These are phyloP conservation scores for Drosophila nr. perissopoda DNA, from an alignment of 2,888 invertebrate genomes.

Conservation along the genomic window DNA sequence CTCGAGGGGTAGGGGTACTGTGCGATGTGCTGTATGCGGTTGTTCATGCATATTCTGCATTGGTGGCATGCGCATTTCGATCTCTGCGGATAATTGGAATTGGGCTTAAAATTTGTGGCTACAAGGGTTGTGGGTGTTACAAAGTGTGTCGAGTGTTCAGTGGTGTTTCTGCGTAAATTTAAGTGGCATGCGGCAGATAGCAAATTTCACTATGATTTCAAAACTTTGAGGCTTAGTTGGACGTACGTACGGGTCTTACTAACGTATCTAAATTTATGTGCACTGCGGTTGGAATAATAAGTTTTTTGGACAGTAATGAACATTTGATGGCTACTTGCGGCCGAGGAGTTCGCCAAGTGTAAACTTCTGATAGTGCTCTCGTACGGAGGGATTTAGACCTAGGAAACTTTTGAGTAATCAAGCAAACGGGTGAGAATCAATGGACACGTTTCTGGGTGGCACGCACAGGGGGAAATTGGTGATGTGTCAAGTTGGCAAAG, in stretches of 20 bases:
- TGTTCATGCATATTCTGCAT: constrained; percentile 57
- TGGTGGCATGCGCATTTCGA: constrained; percentile 60
- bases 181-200: constrained; percentile 74
- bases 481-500: neutral
- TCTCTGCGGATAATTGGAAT: constrained; percentile 76
- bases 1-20: neutral
- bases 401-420: constrained; percentile 36
- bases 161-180: constrained; percentile 62
- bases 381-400: neutral
- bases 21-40: constrained; percentile 27
- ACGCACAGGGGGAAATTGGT: neutral
- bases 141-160: constrained; percentile 15
- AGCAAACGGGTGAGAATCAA: constrained; percentile 15
- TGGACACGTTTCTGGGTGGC: constrained; percentile 7
- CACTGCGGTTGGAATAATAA: constrained; percentile 54
- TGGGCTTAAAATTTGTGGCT: constrained; percentile 78
- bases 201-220: constrained; percentile 76
- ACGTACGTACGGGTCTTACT: constrained; percentile 11
- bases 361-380: constrained; percentile 39
- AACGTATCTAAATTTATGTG: constrained; percentile 26
- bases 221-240: constrained; percentile 70
- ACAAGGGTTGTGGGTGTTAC: constrained; percentile 45
- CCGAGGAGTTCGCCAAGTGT: constrained; percentile 24
- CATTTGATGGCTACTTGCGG: constrained; percentile 46
- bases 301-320: constrained; percentile 43